A percentile compares a stretch with the other conserved stretches of the same genome.
phyloP scores from a whole-genome alignment of 2,888 invertebrate species.

The Drosophila infuscata region DNA sequence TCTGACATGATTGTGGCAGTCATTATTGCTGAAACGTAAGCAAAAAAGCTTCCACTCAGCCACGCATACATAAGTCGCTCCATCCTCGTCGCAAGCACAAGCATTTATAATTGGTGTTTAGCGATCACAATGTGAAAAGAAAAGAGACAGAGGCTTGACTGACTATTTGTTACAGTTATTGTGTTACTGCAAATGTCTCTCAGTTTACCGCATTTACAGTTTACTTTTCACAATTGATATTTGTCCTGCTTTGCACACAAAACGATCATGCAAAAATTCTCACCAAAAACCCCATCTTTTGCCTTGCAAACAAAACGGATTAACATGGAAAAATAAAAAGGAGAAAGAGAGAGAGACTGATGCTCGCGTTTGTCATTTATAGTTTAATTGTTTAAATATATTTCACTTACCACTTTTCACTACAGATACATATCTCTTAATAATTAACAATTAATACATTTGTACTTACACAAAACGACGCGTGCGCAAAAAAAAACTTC shows the following conservation, averaged over 20 bases:
- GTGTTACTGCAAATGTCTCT: not conserved
- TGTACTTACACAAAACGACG: not conserved
- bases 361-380: not conserved
- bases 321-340: not conserved
- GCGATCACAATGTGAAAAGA: not conserved
- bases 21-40: conserved; percentile 25
- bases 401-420: not conserved
- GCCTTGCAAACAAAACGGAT: not conserved
- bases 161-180: not conserved
- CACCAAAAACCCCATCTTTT: too few relatives aligned
- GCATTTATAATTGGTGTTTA: not conserved
- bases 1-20: conserved; percentile 32
- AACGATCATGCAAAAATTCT: too few relatives aligned
- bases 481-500: not conserved
- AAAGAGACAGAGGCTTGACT: not conserved
- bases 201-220: not conserved
- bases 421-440: not conserved
- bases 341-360: not conserved
- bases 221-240: not conserved
- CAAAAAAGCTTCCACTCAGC: conserved; percentile 25
- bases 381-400: not conserved
- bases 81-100: conserved; percentile 9
- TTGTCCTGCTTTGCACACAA: not conserved
- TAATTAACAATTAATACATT: not conserved
- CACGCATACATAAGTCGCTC: conserved; percentile 6